Evolutionary conservation across 2,888 invertebrate species (phyloP).

Genomic region (Myopa tessellatipennis): DNA sequence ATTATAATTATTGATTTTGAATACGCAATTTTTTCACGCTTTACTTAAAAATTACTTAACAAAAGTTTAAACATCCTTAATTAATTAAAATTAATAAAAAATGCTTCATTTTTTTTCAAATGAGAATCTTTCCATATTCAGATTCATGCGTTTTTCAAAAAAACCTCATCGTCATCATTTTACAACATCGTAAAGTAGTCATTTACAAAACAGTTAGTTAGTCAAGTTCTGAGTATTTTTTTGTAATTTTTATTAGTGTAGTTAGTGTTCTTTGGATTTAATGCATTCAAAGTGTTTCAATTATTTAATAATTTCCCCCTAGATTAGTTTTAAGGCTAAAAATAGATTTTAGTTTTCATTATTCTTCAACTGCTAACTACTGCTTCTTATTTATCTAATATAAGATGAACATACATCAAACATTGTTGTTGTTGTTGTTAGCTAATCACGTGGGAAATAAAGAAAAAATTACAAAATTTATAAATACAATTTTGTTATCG

Average conservation of each 20-base stretch:
- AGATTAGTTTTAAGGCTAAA: neutral
- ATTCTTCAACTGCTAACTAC: constrained; percentile 17
- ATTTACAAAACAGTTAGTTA: constrained; percentile 9
- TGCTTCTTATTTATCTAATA: too few relatives aligned
- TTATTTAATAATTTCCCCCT: neutral
- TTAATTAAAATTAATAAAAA: neutral
- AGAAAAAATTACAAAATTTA: constrained; percentile 19
- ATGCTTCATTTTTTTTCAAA: neutral
- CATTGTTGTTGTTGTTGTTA: neutral
- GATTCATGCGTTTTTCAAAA: neutral
- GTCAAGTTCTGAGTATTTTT: neutral
- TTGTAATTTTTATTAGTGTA: constrained; percentile 11
- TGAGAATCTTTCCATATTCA: neutral
- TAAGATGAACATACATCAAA: neutral
- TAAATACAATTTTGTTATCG: neutral
- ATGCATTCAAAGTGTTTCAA: neutral
- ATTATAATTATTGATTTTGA: too few relatives aligned
- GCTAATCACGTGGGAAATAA: neutral
- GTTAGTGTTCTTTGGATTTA: constrained; percentile 11
- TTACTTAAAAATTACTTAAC: too few relatives aligned
- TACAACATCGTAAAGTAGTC: neutral
- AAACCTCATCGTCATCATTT: neutral
- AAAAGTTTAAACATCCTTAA: too few relatives aligned
- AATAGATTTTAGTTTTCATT: constrained; percentile 1
- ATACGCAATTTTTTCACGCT: too few relatives aligned